Evolutionary conservation across 1,140 invertebrate genomes (phyloP), one percentile per base, ranked within the genome.

Genomic region (Papilio machaon): DNA sequence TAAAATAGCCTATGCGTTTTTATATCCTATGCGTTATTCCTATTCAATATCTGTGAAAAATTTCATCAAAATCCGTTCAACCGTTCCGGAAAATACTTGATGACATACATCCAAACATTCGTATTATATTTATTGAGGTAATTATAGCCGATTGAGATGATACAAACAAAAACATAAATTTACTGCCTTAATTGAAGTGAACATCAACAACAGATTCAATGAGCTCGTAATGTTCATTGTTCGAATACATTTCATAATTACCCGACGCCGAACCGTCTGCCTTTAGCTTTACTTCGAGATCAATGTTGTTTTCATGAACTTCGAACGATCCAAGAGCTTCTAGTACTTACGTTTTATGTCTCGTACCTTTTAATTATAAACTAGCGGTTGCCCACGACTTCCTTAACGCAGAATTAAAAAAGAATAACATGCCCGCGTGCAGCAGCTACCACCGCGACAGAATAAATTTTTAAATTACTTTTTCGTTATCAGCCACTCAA

Each of bases 161-260:
- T 64, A 30, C 60, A 64, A 64, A 64, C 60, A 64, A 30, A 64
- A 64, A 30, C 60, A 64, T 64, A 30, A 64, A 64, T 30, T 58
- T n/a, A 58, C 30, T 64, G 60, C 60, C 60, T 64, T 64, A 64
- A 64, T 64, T 64, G 11, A 64, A 64, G 60, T 30, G 60, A 64
- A 23, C 58, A 60, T 23, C 60, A 64, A 64, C 60, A 64, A 64
- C 60, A 64, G 60, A 64, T 64, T 64, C 19, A 64, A 30, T 30
- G 23, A 4, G 23, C 60, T 64, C 10, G 23, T 64, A 13, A 30
- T 30, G 23, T 64, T 64, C 58, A 64, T 64, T 64, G 58, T 64
- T 23, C 58, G 58, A 64, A 64, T 64, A 58, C n/a, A 64, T 64
- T 64, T 64, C 60, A 58, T 64, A 64, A 64, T 64, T 30, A 30